These are phyloP conservation scores for Tragelaphus imberbis DNA, from an alignment of 2,113 vertebrate genomes.

Conservation along the genomic window DNA sequence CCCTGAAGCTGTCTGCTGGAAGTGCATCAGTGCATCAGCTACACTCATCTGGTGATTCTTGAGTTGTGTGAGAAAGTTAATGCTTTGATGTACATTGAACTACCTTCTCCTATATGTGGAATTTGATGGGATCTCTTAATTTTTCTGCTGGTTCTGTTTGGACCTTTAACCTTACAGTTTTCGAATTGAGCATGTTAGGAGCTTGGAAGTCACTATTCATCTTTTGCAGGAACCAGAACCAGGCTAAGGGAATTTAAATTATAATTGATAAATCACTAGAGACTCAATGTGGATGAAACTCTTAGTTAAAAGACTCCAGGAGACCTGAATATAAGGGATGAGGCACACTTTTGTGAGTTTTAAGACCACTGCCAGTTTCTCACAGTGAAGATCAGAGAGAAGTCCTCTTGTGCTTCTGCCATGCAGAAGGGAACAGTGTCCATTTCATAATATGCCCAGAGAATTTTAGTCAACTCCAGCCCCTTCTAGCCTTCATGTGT, in stretches of 20 bases:
- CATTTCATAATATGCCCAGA: background rate
- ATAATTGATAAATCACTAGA: background rate
- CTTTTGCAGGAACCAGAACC: background rate
- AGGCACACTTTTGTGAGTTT: background rate
- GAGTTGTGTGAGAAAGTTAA: background rate
- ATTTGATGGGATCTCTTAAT: background rate
- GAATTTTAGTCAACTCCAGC: background rate
- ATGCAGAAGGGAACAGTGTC: too few species aligned
- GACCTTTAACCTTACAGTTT: background rate
- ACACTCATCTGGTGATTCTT: background rate
- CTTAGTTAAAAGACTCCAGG: background rate
- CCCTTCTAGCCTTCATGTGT: background rate
- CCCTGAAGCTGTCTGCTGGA: background rate
- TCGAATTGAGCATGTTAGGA: too few species aligned
- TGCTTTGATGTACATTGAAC: background rate
- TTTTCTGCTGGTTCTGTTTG: background rate
- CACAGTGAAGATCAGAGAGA: background rate
- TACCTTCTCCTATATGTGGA: background rate
- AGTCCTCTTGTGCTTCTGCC: background rate
- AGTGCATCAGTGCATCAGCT: background rate
- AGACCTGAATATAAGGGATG: background rate
- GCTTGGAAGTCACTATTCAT: background rate
- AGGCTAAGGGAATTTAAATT: background rate
- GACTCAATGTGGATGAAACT: background rate
- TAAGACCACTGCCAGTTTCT: background rate